Base-by-base conservation (phyloP, 1,140 invertebrate species). In the Drosophila carrolli region DNA sequence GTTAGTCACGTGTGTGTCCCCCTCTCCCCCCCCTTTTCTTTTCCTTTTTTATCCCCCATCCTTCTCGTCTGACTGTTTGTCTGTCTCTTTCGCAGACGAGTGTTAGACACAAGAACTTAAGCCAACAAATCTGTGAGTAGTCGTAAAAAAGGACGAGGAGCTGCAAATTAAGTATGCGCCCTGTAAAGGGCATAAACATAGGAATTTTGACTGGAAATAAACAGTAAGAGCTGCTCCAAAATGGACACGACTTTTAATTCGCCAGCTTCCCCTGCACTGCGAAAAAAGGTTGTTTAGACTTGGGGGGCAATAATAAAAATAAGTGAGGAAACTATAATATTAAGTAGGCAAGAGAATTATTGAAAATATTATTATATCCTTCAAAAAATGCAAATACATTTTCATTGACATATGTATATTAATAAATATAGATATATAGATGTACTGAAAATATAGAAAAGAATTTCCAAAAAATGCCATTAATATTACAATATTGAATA, bases 1-100 rank as follows among this genome's bases (percentile, higher is more conserved):
- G 83, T 80, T 88, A 88, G 83, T 86, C 83, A 86, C 83, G 83
- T 86, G 83, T 86, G 50, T 76, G 67, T 67, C 60, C 56, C 58
- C 41, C 47, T 66, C 50, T 66, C 68, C 46, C 71, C 58, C 62
- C 41, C 50, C 63, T 27, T 38, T 43, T 41, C 11, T 29, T 38
- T 35, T 11, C 13, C 10, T 11, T 55, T 46, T 32, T 13, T 50
- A n/a, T 48, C 5, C 11, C 23, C 6, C 46, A 9, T 40, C 23
- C 23, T 23, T 23, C 4, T 23, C 44, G 10, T 44, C 48, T 46
- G 2, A 6, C 16, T 16, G 16, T 32, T 13, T 14, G 29, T 38
- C 53, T 58, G 63, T 58, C 53, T 14, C 58, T 43, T 8, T 47
- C 1, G 38, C 38, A 71, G 65, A 71, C 67, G 56, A 27, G 44